Base-by-base conservation (phyloP, 2,888 invertebrate genomes). In the Platerodrilus igneus region DNA sequence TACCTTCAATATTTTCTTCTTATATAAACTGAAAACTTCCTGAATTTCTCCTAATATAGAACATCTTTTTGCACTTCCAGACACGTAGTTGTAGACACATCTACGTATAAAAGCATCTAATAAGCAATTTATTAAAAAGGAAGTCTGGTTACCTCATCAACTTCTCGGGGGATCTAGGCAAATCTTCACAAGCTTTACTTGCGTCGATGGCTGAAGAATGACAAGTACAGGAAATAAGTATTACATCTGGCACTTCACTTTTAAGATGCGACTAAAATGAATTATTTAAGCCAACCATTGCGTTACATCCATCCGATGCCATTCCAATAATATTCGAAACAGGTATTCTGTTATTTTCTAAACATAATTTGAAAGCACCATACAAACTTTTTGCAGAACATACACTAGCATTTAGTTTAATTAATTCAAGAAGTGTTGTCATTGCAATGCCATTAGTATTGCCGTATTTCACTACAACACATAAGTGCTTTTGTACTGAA, bases 211-310 rank as follows among this genome's bases (percentile, higher is more conserved):
- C 50, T 3, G 46, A 15, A 15, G 42, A 49, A 37, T 52, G 53
- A 19, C 47, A 51, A 16, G 47, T 47, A 30, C 53, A 53, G 20
- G 16, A 30, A 8, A 52, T 17, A 4, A 50, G 11, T 8, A 48
- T 28, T 8, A 33, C 26, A 33, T 37, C 9, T 7, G 41, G 39
- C 13, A 30, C 27, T 11, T 53, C 45, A 11, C 13, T 4, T 22
- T 34, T 29, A 8, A 53, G 26, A 11, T 26, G 29, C 10, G 43
- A 37, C 21, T 43, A 40, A 35, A 53, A 47, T 2, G 38, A 49
- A 35, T 52, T 49, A n/a, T 41, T 26, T 14, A 14, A 10, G n/a
- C 49, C 50, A 8, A 41, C 39, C 52, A 53, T 53, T 8, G 48
- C 47, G 18, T 21, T 29, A 6, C 51, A 51, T n/a, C 50, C 50